Evolutionary conservation across 2,888 invertebrate genomes (phyloP), one percentile per base, ranked within the genome.

Genomic region (Luffia ferchaultella): DNA sequence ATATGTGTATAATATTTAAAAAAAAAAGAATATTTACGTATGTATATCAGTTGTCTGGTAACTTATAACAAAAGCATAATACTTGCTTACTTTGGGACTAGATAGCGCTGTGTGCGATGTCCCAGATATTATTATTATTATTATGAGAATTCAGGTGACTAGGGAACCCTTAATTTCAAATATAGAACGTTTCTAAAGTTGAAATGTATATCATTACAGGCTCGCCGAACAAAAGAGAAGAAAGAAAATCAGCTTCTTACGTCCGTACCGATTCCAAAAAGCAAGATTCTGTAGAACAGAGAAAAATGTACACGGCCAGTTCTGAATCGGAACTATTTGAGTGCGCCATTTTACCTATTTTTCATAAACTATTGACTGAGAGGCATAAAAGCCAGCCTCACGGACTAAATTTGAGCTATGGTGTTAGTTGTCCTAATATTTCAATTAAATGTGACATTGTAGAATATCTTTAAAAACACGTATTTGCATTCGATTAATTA

Each of bases 371-470:
- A n/a, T 86, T 95, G 48, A 93, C 93, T 2, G 94, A 95, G 66
- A 85, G 94, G 55, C 93, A 93, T 63, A 87, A 89, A 58, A 87
- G 89, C 57, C 89, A 88, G 58, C 88, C 88, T 2, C 88, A 89
- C 49, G 86, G 88, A 50, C 85, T 89, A 17, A 89, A 90, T 67
- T 87, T 90, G 40, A 88, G 88, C 20, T 91, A 90, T 58, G 93
- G 95, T 51, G 90, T 94, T 60, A 95, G 95, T 64, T 96, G 96
- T 73, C 96, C 96, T 20, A 95, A 95, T 85, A 95, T 95, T 82
- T 95, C 95, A 55, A 95, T 96, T 63, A 96, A 96, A 82, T 96
- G 96, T 86, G 96, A 96, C 85, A 96, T 96, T 64, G 96, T 96
- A 62, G 96, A 96, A 70, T 96, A 96, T 78, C 89, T 96, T 76